phyloP scores from a whole-genome alignment of 2,888 invertebrate species.

The Chalcosyrphus nemorum region DNA sequence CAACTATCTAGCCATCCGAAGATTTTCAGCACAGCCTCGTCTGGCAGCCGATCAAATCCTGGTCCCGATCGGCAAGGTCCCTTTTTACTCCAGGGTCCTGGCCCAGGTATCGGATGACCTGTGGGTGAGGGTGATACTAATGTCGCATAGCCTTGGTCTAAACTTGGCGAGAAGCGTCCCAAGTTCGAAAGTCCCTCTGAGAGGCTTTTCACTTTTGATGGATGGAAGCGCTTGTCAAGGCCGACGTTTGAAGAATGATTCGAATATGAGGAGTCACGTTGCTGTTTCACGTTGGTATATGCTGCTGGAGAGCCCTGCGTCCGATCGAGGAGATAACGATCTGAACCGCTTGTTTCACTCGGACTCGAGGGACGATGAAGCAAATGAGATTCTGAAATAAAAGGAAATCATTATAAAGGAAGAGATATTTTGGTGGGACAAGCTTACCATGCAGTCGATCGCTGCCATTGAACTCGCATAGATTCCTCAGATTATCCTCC shows the following conservation, averaged over 20 bases:
- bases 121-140: slow-evolving; percentile 85
- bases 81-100: slow-evolving; percentile 81
- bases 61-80: slow-evolving; percentile 81
- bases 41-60: slow-evolving; percentile 85
- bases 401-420: too few species aligned
- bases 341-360: slow-evolving; percentile 82
- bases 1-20: slow-evolving; percentile 88
- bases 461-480: slow-evolving; percentile 78
- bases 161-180: slow-evolving; percentile 85
- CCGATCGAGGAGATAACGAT: slow-evolving; percentile 80
- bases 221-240: slow-evolving; percentile 79
- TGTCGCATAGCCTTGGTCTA: slow-evolving; percentile 92
- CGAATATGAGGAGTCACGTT: slow-evolving; percentile 75
- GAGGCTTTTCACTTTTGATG: slow-evolving; percentile 81
- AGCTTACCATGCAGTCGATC: slow-evolving; percentile 78
- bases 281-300: slow-evolving; percentile 76
- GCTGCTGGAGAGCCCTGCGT: slow-evolving; percentile 80
- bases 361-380: slow-evolving; percentile 80
- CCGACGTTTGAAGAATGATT: slow-evolving; percentile 75
- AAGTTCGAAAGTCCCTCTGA: slow-evolving; percentile 81
- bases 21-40: slow-evolving; percentile 87
- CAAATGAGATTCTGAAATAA: slow-evolving; percentile 77
- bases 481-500: slow-evolving; percentile 77
- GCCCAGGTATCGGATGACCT: slow-evolving; percentile 76
- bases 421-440: too few species aligned